phyloP scores from a whole-genome alignment of 2,113 vertebrate genomes.

The Notiomystis cincta region DNA sequence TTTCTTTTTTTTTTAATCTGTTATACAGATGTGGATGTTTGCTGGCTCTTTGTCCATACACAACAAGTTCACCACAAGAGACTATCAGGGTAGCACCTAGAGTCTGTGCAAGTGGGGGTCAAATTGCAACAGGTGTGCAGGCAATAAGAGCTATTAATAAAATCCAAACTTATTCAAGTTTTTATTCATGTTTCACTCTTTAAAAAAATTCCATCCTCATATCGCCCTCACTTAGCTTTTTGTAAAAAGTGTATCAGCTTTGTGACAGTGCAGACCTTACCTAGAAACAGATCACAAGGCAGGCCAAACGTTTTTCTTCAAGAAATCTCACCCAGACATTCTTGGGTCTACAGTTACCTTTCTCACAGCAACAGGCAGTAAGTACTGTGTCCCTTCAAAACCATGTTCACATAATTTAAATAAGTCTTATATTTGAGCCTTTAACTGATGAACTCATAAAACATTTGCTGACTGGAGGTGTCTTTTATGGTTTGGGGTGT shows the following conservation, averaged over 20 bases:
- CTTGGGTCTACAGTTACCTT: neutral
- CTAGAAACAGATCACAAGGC: neutral
- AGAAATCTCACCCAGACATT: neutral
- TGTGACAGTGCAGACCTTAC: neutral
- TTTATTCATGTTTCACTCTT: neutral
- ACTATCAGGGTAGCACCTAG: neutral
- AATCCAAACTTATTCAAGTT: neutral
- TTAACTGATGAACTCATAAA: neutral
- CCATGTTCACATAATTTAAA: neutral
- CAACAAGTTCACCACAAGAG: neutral
- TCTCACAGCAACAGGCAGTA: neutral
- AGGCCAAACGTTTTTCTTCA: neutral
- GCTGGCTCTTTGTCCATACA: neutral
- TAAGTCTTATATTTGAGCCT: neutral
- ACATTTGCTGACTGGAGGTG: neutral
- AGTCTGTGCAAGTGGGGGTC: neutral
- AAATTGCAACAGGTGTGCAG: neutral
- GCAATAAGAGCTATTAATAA: neutral
- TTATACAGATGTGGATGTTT: neutral
- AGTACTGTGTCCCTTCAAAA: neutral
- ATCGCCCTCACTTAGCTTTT: neutral
- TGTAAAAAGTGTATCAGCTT: neutral
- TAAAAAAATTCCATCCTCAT: neutral
- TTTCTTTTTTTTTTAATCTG: accelerated
- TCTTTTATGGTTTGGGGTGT: neutral